Base-by-base conservation (phyloP, 2,113 vertebrate genomes). In the Lathamus discolor region DNA sequence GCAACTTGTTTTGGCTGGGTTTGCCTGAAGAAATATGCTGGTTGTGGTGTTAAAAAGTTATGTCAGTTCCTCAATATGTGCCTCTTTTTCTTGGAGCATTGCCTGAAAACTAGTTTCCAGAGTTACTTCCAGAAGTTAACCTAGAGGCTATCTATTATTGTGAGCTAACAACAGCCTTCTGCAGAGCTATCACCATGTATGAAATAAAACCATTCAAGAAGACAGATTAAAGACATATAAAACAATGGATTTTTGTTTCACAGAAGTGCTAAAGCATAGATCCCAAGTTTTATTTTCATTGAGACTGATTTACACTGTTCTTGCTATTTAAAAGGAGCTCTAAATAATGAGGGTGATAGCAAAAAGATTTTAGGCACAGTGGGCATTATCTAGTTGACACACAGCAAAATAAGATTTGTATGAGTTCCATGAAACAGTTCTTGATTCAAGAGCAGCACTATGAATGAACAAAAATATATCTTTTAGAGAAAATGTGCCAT, bases 41-140 rank as follows among this genome's bases (percentile, higher is more conserved):
- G 97, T 98, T 97, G 98, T 97, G 98, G 98, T 98, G 98, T 97
- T 98, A 98, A 99, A 99, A 99, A 98, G 97, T 99, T 98, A 98
- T 99, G 98, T 98, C 97, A 98, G 98, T 98, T 98, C 98, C 98
- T 98, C 97, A 98, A 98, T 98, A 98, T 97, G 98, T 96, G 97
- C 96, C 98, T 98, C 98, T 98, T 98, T 98, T 97, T 97, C 97
- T 98, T 98, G 98, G 98, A 98, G 85, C 75, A 23, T 5, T 97
- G 98, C 98, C 97, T 93, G 91, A 94, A 97, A 96, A 96, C 97
- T 94, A 97, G 93, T 98, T 98, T 98, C 98, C 98, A 98, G 92
- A 98, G 97, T 97, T 97, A 97, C 96, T 98, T 98, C 98, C 97
- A 98, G 97, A 98, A 98, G 94, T 97, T 97, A 98, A 97, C 97